Evolutionary conservation across 2,888 invertebrate species (phyloP), one percentile per base, ranked within the genome.

Genomic region (Phytoseiulus persimilis): DNA sequence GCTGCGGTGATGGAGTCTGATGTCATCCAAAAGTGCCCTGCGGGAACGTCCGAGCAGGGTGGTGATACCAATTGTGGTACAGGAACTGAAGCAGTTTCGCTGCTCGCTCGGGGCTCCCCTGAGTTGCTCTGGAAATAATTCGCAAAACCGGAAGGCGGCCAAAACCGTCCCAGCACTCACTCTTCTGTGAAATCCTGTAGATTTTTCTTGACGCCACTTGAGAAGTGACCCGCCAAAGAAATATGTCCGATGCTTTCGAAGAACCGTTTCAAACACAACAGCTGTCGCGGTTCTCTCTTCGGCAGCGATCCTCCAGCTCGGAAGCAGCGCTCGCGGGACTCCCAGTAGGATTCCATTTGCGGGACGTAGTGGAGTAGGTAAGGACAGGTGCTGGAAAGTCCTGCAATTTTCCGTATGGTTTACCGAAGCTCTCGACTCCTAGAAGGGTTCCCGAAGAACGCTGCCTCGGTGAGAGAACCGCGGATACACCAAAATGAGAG

Each of bases 281-380:
- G 32, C 32, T 87, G 87, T 6, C 45, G 39, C 23, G 33, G 87
- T 39, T 45, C n/a, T n/a, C 87, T n/a, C 33, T 33, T 31, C 9
- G 87, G 87, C n/a, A 87, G 87, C 33, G 87, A 87, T 0, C 87
- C 87, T 45, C 87, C 87, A 3, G 87, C 87, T 87, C 33, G 87
- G n/a, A 28, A 31, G 87, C 87, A 87, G 32, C 87, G 32, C 33
- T 87, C 87, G 33, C 45, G 39, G 9, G 87, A 33, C 14, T 87
- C 45, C 11, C n/a, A 33, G 32, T 87, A 87, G 39, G 87, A 31
- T 23, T 32, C 87, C 87, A 87, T 87, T 45, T n/a, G 87, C 33
- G 32, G 87, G 33, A 87, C 31, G 45, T 87, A 87, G 87, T 87
- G 87, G 23, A 87, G 39, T 33, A 39, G 28, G 87, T 39, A 87